phyloP scores from a whole-genome alignment of 2,797 vertebrate genomes.

The Lindbergichthys nudifrons region DNA sequence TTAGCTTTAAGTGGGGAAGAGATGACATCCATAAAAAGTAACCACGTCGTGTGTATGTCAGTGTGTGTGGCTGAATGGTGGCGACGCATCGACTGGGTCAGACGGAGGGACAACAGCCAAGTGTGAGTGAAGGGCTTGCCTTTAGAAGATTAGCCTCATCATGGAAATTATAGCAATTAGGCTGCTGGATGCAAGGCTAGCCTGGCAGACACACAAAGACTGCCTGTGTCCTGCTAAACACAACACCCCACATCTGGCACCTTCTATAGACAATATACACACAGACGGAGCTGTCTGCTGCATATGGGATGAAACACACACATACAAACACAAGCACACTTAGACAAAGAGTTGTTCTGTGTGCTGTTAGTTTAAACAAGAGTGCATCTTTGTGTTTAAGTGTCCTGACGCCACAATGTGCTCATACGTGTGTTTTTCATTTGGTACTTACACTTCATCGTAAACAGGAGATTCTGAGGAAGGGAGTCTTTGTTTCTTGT shows the following conservation, averaged over 20 bases:
- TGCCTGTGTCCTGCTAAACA: constrained; percentile 71
- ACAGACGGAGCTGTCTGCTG: constrained; percentile 71
- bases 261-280: constrained; percentile 77
- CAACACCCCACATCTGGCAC: constrained; percentile 81
- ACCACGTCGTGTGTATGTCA: constrained; percentile 18
- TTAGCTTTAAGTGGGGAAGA: constrained; percentile 19
- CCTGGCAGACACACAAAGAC: constrained; percentile 78
- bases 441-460: constrained; percentile 92
- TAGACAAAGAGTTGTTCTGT: constrained; percentile 70
- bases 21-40: constrained; percentile 22
- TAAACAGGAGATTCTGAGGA: constrained; percentile 93
- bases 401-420: constrained; percentile 63
- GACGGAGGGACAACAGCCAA: constrained; percentile 68
- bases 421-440: constrained; percentile 53
- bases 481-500: constrained; percentile 94
- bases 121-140: constrained; percentile 72
- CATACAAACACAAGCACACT: constrained; percentile 48
- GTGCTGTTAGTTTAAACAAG: constrained; percentile 57
- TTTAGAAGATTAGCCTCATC: constrained; percentile 82
- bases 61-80: constrained; percentile 45
- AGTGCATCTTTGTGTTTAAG: constrained; percentile 67
- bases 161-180: constrained; percentile 83
- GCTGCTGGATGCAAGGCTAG: constrained; percentile 67
- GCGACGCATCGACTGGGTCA: constrained; percentile 37
- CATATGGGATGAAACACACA: constrained; percentile 59